Percentiles rank a stretch among this genome's conserved stretches.
Conservation (phyloP, 2,888 invertebrate species). For the Lithophane socia region DNA sequence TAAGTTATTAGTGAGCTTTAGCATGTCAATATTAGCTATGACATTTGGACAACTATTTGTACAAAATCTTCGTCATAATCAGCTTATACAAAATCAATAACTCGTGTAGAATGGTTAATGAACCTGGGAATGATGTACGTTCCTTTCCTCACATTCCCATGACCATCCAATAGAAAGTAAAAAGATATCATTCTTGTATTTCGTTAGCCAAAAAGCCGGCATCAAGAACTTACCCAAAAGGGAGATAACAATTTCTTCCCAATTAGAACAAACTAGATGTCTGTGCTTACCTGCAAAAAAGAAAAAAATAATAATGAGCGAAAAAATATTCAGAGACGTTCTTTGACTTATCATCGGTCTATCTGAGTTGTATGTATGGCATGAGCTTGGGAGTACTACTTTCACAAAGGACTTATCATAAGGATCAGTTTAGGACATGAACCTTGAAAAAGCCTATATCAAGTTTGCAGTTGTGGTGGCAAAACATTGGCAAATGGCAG, state of each 20-base stretch:
- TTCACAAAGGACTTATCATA: constrained; percentile 35
- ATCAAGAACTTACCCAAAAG: constrained; percentile 36
- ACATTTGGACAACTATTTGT: neutral
- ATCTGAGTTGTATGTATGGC: constrained; percentile 24
- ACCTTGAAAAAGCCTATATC: neutral
- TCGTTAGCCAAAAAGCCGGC: neutral
- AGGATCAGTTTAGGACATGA: neutral
- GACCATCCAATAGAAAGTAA: neutral
- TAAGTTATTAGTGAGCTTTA: no score
- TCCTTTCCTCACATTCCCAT: neutral
- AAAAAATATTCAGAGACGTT: constrained; percentile 29
- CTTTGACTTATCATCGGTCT: constrained; percentile 11
- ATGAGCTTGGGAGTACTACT: constrained; percentile 20
- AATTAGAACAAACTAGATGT: constrained; percentile 12
- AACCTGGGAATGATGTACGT: neutral
- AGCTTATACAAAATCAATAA: neutral
- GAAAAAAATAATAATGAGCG: constrained; percentile 54
- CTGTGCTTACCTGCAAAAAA: constrained; percentile 56
- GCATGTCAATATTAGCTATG: neutral
- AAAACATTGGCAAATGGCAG: neutral
- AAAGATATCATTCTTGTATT: neutral
- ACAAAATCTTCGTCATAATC: neutral
- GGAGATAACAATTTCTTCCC: constrained; percentile 5
- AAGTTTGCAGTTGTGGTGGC: neutral
- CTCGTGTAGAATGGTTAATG: neutral